Evolutionary conservation across 2,797 vertebrate genomes (phyloP).

Genomic region (Aotus griseimembra): DNA sequence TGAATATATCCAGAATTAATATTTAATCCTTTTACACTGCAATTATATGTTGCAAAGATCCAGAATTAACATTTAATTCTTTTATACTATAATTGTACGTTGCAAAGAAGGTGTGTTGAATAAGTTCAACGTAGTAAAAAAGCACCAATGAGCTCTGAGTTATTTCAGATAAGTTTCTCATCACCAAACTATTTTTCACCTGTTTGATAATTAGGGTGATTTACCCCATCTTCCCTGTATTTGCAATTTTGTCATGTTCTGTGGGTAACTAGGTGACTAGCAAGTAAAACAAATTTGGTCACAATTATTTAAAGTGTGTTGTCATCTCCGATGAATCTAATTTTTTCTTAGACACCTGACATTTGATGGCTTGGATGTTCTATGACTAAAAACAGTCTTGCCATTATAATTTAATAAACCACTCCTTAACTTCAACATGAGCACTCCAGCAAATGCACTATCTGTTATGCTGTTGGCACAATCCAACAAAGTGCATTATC

Average conservation of each 20-base stretch:
- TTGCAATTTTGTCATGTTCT: not conserved
- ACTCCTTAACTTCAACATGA: conserved; percentile 50
- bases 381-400: conserved; percentile 70
- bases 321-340: conserved; percentile 51
- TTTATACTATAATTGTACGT: not conserved
- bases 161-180: conserved; percentile 31
- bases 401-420: conserved; percentile 44
- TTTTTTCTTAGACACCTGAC: conserved; percentile 78
- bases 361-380: conserved; percentile 69
- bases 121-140: conserved; percentile 23
- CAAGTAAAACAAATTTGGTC: conserved; percentile 82
- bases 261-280: conserved; percentile 81
- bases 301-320: conserved; percentile 82
- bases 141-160: not conserved
- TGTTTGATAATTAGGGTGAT: conserved; percentile 45
- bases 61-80: not conserved
- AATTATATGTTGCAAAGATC: not conserved
- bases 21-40: not conserved
- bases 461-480: not conserved
- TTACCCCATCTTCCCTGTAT: not conserved
- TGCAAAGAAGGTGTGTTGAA: not conserved
- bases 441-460: not conserved
- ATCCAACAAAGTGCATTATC: not conserved
- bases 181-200: conserved; percentile 27
- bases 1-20: not conserved